Percentiles rank a stretch among this genome's conserved stretches.
These are phyloP conservation scores for Andrena marginata DNA, from an alignment of 2,888 invertebrate species.

Conservation along the genomic window DNA sequence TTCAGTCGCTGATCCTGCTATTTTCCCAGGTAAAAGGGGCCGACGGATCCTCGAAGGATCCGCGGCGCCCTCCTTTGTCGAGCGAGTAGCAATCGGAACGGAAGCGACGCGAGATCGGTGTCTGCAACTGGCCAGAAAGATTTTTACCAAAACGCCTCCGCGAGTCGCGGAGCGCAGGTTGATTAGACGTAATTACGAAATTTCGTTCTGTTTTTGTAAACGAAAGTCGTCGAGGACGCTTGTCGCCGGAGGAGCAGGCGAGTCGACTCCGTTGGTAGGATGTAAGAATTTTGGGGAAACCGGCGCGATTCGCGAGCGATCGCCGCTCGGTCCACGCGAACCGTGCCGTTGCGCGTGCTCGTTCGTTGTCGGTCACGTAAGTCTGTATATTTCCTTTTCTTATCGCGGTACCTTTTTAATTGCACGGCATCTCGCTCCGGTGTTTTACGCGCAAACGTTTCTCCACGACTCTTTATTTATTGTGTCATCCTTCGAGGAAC, in stretches of 20 bases:
- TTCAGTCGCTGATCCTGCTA: slow-evolving; percentile 34
- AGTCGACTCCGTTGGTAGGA: slow-evolving; percentile 20
- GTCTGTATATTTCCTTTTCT: background rate
- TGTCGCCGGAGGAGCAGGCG: slow-evolving; percentile 1
- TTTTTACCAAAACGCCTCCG: slow-evolving; percentile 78
- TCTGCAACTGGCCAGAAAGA: slow-evolving; percentile 63
- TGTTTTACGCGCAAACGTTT: too few species aligned
- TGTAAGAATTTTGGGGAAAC: slow-evolving; percentile 49
- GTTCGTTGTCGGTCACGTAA: background rate
- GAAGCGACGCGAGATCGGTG: slow-evolving; percentile 19
- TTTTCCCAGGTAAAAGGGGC: background rate
- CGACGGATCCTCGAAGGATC: background rate
- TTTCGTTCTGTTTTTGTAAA: slow-evolving; percentile 64
- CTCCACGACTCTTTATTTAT: slow-evolving; percentile 9
- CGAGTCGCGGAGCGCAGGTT: slow-evolving; percentile 59
- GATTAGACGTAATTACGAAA: slow-evolving; percentile 66
- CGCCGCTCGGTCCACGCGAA: slow-evolving; percentile 31
- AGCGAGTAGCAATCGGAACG: background rate
- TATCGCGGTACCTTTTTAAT: background rate
- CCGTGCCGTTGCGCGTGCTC: background rate
- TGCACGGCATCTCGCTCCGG: background rate
- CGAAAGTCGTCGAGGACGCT: slow-evolving; percentile 40
- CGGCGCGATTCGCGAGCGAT: slow-evolving; percentile 49
- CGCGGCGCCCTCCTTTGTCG: background rate
- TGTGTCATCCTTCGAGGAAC: background rate